A percentile compares a stretch with the other conserved stretches of the same genome.
Conservation (phyloP, 2,888 invertebrate genomes). For the Deroplatys truncata region DNA sequence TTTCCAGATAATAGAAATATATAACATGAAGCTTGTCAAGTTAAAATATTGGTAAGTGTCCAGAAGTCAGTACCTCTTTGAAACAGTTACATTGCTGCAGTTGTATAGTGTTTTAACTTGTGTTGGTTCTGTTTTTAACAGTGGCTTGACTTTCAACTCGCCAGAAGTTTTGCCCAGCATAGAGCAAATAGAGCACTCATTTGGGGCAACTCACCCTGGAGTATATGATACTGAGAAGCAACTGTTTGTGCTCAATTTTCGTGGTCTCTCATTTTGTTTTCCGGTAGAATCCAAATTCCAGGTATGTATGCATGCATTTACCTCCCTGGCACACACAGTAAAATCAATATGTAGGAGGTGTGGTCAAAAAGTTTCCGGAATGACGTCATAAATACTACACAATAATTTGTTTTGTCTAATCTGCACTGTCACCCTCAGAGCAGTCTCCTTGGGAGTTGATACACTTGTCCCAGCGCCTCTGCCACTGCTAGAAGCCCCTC, state of each 20-base stretch:
- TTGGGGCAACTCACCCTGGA: conserved; percentile 98
- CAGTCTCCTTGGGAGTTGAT: too few relatives aligned
- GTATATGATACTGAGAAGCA: conserved; percentile 95
- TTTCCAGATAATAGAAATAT: conserved; percentile 86
- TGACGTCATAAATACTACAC: too few relatives aligned
- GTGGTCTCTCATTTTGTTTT: conserved; percentile 96
- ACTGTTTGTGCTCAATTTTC: conserved; percentile 91
- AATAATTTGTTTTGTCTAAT: too few relatives aligned
- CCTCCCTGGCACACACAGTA: background rate
- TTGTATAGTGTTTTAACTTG: background rate
- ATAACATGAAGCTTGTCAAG: conserved; percentile 94
- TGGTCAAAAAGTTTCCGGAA: too few relatives aligned
- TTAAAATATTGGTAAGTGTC: conserved; percentile 86
- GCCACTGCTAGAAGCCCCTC: too few relatives aligned
- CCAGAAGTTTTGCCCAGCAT: conserved; percentile 94
- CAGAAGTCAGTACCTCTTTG: background rate
- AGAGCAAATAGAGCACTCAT: conserved; percentile 97
- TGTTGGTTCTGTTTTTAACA: conserved; percentile 38
- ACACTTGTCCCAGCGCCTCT: too few relatives aligned
- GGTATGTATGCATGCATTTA: conserved; percentile 40
- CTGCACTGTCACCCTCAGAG: too few relatives aligned
- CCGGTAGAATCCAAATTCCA: conserved; percentile 89
- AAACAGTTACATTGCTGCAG: background rate
- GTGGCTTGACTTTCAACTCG: conserved; percentile 82
- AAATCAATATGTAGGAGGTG: too few relatives aligned